Conservation (phyloP, 2,113 vertebrate species). For the Platichthys stellatus region DNA sequence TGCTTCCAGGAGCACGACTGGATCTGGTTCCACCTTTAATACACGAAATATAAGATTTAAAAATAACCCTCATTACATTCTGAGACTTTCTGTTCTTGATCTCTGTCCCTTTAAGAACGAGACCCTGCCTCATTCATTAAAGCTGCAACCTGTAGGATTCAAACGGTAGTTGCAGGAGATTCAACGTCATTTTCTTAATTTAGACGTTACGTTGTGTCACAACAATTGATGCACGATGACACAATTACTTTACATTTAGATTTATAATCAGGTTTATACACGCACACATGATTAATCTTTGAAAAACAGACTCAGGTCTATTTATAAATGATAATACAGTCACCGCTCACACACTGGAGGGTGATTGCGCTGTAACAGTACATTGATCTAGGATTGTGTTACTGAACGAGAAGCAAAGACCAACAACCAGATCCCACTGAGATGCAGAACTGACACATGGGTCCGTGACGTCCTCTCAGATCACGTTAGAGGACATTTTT, state of each 20-base stretch:
- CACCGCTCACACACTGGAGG: too few relatives aligned
- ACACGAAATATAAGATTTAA: background rate
- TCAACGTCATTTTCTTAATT: too few relatives aligned
- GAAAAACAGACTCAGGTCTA: too few relatives aligned
- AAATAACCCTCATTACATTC: background rate
- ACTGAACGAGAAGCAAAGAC: too few relatives aligned
- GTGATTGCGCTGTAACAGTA: too few relatives aligned
- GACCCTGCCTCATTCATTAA: slow-evolving; percentile 44
- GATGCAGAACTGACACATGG: too few relatives aligned
- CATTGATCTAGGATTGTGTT: too few relatives aligned
- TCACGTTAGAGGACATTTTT: background rate
- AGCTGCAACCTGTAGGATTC: slow-evolving; percentile 63
- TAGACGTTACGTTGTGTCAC: too few relatives aligned
- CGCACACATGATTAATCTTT: too few relatives aligned
- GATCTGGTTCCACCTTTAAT: background rate
- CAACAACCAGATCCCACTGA: too few relatives aligned
- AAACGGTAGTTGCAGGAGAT: slow-evolving; percentile 5
- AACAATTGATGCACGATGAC: background rate
- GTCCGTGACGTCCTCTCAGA: background rate
- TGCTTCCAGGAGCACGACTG: slow-evolving; percentile 11
- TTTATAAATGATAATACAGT: too few relatives aligned
- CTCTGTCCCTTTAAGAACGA: slow-evolving; percentile 46
- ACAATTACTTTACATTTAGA: background rate
- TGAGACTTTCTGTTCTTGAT: background rate
- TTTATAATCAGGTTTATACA: background rate